Percentiles rank a stretch among this genome's conserved stretches.
These are phyloP conservation scores for Erpobdella octoculata DNA, from an alignment of 2,888 invertebrate genomes.

Conservation along the genomic window DNA sequence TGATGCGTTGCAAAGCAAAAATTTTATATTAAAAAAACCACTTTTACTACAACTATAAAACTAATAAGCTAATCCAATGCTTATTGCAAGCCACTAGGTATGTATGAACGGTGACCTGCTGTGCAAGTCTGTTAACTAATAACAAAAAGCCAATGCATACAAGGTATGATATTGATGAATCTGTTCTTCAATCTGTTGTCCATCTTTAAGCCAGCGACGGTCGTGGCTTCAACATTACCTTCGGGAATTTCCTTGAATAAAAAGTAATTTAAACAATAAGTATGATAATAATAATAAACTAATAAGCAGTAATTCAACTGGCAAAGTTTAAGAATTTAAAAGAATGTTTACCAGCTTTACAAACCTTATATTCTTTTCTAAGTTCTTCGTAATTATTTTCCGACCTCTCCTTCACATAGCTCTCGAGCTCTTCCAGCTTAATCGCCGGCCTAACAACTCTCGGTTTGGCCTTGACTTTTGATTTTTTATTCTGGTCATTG, in stretches of 20 bases:
- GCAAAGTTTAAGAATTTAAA: neutral
- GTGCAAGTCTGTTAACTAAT: neutral
- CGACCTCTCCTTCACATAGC: conserved; percentile 33
- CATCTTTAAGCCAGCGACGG: conserved; percentile 31
- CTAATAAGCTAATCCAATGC: no score
- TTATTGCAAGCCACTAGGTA: no score
- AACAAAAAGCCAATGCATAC: conserved; percentile 31
- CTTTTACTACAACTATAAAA: no score
- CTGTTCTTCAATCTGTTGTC: conserved; percentile 39
- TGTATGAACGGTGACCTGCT: neutral
- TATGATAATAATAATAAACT: neutral
- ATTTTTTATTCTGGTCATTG: neutral
- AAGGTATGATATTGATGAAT: conserved; percentile 40
- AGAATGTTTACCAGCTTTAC: neutral
- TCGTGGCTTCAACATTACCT: conserved; percentile 29
- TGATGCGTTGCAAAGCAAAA: no score
- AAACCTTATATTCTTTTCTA: conserved; percentile 37
- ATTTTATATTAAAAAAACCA: no score
- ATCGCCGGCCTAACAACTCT: conserved; percentile 30
- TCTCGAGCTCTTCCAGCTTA: conserved; percentile 34
- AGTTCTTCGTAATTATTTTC: conserved; percentile 35
- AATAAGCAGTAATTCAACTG: neutral
- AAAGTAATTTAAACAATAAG: neutral
- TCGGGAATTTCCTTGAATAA: conserved; percentile 37
- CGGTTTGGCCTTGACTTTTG: conserved; percentile 14